Base-by-base conservation (phyloP, 2,797 vertebrate species). In the Trematomus bernacchii region DNA sequence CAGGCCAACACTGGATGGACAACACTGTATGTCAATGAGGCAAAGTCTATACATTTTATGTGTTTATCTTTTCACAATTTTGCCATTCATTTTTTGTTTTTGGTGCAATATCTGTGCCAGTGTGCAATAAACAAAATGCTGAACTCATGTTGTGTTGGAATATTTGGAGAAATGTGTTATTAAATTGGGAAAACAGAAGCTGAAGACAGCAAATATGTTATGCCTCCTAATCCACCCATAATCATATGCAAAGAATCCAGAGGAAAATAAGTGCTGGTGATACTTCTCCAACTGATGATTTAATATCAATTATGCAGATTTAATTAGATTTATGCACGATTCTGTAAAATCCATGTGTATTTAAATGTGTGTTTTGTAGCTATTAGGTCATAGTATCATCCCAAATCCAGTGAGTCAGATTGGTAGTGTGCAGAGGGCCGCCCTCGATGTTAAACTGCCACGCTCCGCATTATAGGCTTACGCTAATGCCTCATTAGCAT, bases 401-500 rank as follows among this genome's bases (percentile, higher is more conserved):
- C 66, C 61, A 73, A 77, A 84, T 73, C 67, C 84, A 80, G 50
- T 46, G 66, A 87, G 66, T 80, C 76, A 80, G 82, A 63, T 64
- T 73, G 65, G 73, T 78, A 62, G 77, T 82, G 75, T 14, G 58
- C 76, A 59, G 59, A 48, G 64, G 71, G 76, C 63, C 42, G 30
- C 55, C 70, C 70, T 86, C 83, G 48, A 73, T 71, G 83, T 84
- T 83, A 80, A 91, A 88, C 81, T 80, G 79, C 74, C 76, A 75
- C 40, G 76, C 76, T 85, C 76, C 30, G 74, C 82, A 83, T 89
- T 89, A 87, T 54, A 66, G 72, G 82, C 83, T 86, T 88, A 85
- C 80, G 27, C 77, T 85, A 85, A 89, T 88, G 73, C 85, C 73
- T 90, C 78, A 84, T 91, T 87, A 85, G 77, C 76, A 83, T 82